Evolutionary conservation across 2,797 vertebrate genomes (phyloP).

Genomic region (Spinus olivaceus): DNA sequence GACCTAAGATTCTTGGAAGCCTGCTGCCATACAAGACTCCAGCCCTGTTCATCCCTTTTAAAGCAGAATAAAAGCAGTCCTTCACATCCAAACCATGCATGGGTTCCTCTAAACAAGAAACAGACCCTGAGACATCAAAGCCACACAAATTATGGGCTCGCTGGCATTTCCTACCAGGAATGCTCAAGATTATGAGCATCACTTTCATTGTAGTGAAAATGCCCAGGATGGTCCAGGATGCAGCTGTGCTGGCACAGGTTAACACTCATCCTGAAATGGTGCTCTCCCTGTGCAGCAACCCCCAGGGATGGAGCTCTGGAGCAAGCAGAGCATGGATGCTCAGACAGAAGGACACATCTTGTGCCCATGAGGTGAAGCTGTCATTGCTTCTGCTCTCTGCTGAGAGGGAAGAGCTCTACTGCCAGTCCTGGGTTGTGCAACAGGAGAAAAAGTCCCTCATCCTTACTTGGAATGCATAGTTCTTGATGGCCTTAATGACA

Average conservation of each 20-base stretch:
- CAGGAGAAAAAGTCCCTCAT: not conserved
- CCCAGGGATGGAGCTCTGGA: not conserved
- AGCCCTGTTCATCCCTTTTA: not conserved
- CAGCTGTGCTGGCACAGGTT: not conserved
- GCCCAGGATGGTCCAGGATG: not conserved
- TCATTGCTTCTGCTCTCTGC: not conserved
- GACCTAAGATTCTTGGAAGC: not conserved
- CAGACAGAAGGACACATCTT: not conserved
- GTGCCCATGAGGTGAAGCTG: not conserved
- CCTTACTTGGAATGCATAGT: constrained; percentile 92
- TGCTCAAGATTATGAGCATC: not conserved
- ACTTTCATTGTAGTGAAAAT: not conserved
- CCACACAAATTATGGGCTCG: not conserved
- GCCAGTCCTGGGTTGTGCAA: not conserved
- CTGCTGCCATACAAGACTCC: not conserved
- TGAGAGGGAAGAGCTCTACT: not conserved
- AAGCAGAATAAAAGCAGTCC: not conserved
- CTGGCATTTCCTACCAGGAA: not conserved
- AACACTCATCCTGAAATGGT: not conserved
- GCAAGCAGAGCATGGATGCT: not conserved
- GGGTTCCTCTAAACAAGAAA: not conserved
- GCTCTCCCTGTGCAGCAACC: not conserved
- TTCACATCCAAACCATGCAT: fast-evolving
- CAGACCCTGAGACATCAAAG: not conserved
- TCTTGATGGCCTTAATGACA: constrained; percentile 88